Evolutionary conservation across 2,888 invertebrate species (phyloP), one percentile per base, ranked within the genome.

Genomic region (Pammene aurita): DNA sequence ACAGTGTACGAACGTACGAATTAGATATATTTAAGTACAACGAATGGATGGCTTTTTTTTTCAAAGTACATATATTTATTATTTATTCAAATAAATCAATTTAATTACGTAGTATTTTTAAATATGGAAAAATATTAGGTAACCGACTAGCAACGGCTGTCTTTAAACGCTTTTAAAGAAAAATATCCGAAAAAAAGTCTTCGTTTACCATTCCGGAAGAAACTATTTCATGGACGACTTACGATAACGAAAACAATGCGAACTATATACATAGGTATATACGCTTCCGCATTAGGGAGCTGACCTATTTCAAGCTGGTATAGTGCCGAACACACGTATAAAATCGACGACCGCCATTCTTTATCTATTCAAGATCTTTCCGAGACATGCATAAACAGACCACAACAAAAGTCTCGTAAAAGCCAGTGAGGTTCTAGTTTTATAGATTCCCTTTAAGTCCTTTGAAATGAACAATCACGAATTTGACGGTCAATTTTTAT

Each of bases 351-450:
- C 65, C 67, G 56, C 42, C 50, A 46, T 60, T 65, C 35, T 54
- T 69, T 69, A 69, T 65, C 64, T 65, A 65, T 69, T 65, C 69
- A 60, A 64, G 58, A 60, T 58, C 64, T 60, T 69, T 65, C 46
- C 57, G 60, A 64, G 44, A 69, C 54, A 60, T 55, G 69, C 60
- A 69, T 69, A 69, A 69, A 69, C 69, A 55, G 64, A 60, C 64
- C 65, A 38, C 54, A 48, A 64, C 63, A 68, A 57, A 64, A 52
- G 54, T 44, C 58, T 69, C 64, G 65, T 69, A 64, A 69, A 65
- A 62, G 52, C 44, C 58, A 44, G 54, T 38, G 44, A 54, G 50
- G 41, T n/a, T 38, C 38, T 50, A 18, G 50, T 50, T 61, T 48
- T 44, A 50, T 50, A 38, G 41, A 52, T 52, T 41, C 16, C 48